Percentiles rank a stretch among this genome's conserved stretches.
phyloP scores from a whole-genome alignment of 2,113 vertebrate genomes.

The Melanotaenia duboulayi region DNA sequence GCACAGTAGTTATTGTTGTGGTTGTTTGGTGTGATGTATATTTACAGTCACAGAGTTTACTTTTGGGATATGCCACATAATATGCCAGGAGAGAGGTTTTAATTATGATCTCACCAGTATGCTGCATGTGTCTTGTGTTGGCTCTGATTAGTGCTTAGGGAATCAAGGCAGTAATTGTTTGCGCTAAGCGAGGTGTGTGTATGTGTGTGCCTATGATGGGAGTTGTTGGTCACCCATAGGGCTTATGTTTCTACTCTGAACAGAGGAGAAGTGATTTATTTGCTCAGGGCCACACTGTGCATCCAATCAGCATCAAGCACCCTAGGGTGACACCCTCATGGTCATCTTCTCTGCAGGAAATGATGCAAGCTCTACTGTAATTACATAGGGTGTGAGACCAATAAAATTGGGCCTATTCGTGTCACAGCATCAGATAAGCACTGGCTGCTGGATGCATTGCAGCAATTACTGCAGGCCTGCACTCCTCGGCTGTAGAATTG shows the following conservation, averaged over 20 bases:
- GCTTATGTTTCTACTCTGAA: slow-evolving; percentile 73
- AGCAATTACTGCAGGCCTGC: slow-evolving; percentile 73
- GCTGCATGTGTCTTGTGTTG: slow-evolving; percentile 79
- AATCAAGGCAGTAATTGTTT: slow-evolving; percentile 84
- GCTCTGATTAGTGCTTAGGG: slow-evolving; percentile 82
- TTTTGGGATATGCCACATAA: slow-evolving; percentile 76
- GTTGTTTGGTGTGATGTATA: slow-evolving; percentile 64
- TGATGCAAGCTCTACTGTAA: slow-evolving; percentile 75
- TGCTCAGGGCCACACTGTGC: slow-evolving; percentile 65
- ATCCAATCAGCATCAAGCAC: slow-evolving; percentile 76
- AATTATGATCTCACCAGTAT: slow-evolving; percentile 82
- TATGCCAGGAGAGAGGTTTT: slow-evolving; percentile 83
- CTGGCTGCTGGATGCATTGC: slow-evolving; percentile 76
- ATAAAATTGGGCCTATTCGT: slow-evolving; percentile 75
- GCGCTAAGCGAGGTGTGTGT: slow-evolving; percentile 53
- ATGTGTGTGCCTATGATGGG: slow-evolving; percentile 45
- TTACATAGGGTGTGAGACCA: slow-evolving; percentile 76
- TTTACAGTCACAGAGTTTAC: slow-evolving; percentile 72
- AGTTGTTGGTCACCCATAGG: slow-evolving; percentile 70
- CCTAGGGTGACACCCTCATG: slow-evolving; percentile 72
- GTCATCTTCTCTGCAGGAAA: slow-evolving; percentile 76
- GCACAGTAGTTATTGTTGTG: slow-evolving; percentile 29
- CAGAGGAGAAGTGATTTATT: slow-evolving; percentile 75
- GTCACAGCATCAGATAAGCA: slow-evolving; percentile 80
- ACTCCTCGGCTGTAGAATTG: slow-evolving; percentile 70